Conservation (phyloP, 1,140 invertebrate genomes). For the Drosophila neocordata region DNA sequence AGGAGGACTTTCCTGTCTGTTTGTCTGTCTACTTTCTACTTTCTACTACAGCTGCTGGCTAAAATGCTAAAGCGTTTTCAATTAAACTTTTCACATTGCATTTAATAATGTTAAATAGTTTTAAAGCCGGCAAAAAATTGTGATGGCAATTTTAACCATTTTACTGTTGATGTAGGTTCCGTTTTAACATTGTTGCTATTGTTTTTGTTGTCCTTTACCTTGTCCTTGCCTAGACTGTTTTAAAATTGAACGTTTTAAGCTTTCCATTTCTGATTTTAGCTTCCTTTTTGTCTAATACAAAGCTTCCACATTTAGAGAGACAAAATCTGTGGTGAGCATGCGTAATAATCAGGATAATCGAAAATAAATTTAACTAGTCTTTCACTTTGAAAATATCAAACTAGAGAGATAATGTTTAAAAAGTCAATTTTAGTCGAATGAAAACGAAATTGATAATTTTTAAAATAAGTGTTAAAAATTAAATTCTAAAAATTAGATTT, state of each 20-base stretch:
- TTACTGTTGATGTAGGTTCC: constrained; percentile 44
- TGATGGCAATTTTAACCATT: constrained; percentile 41
- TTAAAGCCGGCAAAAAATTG: constrained; percentile 46
- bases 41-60: constrained; percentile 12
- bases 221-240: constrained; percentile 22
- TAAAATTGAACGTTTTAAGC: constrained; percentile 38
- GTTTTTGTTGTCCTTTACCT: constrained; percentile 25
- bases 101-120: constrained; percentile 75
- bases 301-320: constrained; percentile 20
- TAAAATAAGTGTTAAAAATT: no score
- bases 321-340: background rate
- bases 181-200: constrained; percentile 16
- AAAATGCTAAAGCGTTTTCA: constrained; percentile 53
- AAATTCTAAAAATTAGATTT: no score
- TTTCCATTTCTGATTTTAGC: constrained; percentile 37
- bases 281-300: no score
- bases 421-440: no score
- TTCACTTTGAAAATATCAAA: no score
- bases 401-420: no score
- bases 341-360: no score
- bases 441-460: no score
- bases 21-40: constrained; percentile 30
- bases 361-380: no score
- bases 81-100: constrained; percentile 74
- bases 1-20: background rate